Evolutionary conservation across 2,797 vertebrate species (phyloP), one percentile per base, ranked within the genome.

Genomic region (Carapus acus): DNA sequence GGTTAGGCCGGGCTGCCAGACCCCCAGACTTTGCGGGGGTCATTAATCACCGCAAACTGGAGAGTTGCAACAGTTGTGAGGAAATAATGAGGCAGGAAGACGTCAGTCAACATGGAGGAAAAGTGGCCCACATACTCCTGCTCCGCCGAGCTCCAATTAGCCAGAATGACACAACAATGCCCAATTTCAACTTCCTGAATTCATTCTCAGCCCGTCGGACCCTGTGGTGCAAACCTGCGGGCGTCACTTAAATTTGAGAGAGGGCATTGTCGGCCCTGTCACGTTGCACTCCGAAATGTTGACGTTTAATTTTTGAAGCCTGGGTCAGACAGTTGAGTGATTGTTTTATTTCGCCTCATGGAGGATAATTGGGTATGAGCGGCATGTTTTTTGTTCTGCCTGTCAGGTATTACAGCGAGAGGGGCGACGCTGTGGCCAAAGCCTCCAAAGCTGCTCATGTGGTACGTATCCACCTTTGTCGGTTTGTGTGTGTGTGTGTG

Each of bases 401-500:
- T 31, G 18, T 49, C 40, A 96, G 93, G 63, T 94, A 94, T 79
- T 91, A 91, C 80, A 92, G 62, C 12, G 92, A 96, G 71, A 87
- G 93, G 59, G 93, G 92, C 0, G 93, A 96, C 1, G 92, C 92
- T 2, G 92, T 94, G 19, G 79, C 90, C 55, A 94, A 96, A 79
- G 93, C 92, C 50, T 82, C 91, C 56, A 96, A 94, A 73, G 85
- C 85, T 36, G 62, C 88, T 15, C 92, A 96, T 2, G 92, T 94
- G 92, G 93, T 96, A 70, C 84, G 91, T 88, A 58, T 50, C 15
- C 66, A n/a, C 31, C 18, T 27, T 1, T 24, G n/a, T 53, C 18
- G 47, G 9, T n/a, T 1, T 62, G 33, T 66, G 38, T 12, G 17
- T 59, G 49, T 40, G 27, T 43, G 16, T 12, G 22, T 20, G 43